Evolutionary conservation across 2,113 vertebrate species (phyloP).

Genomic region (Clinocottus analis): DNA sequence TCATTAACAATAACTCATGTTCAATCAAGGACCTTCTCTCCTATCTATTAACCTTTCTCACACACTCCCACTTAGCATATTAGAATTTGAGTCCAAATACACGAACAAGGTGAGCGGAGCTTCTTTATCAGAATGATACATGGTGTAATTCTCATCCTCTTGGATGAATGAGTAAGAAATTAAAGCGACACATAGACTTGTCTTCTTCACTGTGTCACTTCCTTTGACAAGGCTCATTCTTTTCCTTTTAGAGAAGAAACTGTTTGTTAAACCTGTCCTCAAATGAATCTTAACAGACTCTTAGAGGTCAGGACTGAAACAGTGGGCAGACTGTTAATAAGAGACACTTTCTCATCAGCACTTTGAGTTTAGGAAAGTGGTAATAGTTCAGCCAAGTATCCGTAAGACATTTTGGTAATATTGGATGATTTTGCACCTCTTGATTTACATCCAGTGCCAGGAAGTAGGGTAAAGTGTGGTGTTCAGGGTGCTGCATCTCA

Average conservation of each 20-base stretch:
- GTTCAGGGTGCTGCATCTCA: background rate
- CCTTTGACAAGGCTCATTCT: slow-evolving; percentile 78
- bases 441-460: slow-evolving; percentile 32
- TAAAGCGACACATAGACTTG: slow-evolving; percentile 69
- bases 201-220: slow-evolving; percentile 68
- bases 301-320: slow-evolving; percentile 53
- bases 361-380: slow-evolving; percentile 51
- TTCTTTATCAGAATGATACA: slow-evolving; percentile 78
- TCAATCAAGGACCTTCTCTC: slow-evolving; percentile 85
- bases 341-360: slow-evolving; percentile 41
- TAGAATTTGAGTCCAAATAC: slow-evolving; percentile 75
- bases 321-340: slow-evolving; percentile 50
- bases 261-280: slow-evolving; percentile 71
- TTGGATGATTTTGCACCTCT: slow-evolving; percentile 28
- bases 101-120: slow-evolving; percentile 67
- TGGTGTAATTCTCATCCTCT: slow-evolving; percentile 72
- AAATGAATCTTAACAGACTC: slow-evolving; percentile 69
- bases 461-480: background rate
- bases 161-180: slow-evolving; percentile 76
- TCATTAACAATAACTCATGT: slow-evolving; percentile 87
- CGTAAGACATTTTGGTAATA: background rate
- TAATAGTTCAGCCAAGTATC: slow-evolving; percentile 52
- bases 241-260: slow-evolving; percentile 68
- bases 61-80: slow-evolving; percentile 82
- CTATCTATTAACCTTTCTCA: slow-evolving; percentile 89